Evolutionary conservation across 2,113 vertebrate genomes (phyloP).

Genomic region (Opisthocomus hoazin): DNA sequence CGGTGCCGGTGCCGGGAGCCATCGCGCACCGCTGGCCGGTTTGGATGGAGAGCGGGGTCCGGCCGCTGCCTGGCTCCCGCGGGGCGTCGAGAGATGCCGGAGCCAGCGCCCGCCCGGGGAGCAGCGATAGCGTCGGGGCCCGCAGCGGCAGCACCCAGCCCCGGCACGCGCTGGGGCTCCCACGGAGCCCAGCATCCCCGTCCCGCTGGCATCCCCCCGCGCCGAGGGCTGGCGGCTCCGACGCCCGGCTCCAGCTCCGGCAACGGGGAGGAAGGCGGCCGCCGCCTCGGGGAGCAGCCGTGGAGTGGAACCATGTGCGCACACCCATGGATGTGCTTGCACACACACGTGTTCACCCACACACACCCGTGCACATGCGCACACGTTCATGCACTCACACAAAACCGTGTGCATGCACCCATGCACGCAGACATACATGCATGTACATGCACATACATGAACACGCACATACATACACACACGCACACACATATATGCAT

Average conservation of each 20-base stretch:
- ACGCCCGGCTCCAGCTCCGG: rapidly evolving
- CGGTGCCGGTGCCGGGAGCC: background rate
- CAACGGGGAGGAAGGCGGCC: background rate
- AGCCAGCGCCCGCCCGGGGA: background rate
- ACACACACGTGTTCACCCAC: no score
- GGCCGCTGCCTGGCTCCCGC: background rate
- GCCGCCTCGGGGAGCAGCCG: rapidly evolving
- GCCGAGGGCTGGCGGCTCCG: background rate
- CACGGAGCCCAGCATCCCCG: background rate
- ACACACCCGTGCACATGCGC: no score
- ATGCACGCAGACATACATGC: no score
- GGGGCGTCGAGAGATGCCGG: background rate
- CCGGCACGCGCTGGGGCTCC: background rate
- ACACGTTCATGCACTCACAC: no score
- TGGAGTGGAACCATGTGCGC: rapidly evolving
- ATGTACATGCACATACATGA: no score
- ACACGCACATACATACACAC: no score
- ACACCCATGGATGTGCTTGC: background rate
- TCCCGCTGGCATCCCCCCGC: rapidly evolving
- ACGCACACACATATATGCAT: no score
- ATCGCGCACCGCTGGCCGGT: rapidly evolving
- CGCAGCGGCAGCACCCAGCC: background rate
- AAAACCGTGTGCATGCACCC: no score
- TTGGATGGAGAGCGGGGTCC: background rate
- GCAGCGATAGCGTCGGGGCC: background rate